phyloP scores from a whole-genome alignment of 2,113 vertebrate species.

The Kobus ellipsiprymnus region DNA sequence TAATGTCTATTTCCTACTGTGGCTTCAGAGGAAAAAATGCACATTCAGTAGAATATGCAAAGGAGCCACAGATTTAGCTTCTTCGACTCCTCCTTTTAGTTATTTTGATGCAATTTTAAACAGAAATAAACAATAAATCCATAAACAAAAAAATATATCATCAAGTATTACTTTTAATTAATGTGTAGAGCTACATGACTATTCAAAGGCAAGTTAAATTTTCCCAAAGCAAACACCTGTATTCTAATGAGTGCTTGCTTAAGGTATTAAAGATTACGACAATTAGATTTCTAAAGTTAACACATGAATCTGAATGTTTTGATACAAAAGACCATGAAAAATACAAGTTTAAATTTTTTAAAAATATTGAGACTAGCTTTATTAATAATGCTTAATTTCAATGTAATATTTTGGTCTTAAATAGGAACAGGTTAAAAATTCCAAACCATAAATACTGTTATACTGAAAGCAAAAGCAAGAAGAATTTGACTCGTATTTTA shows the following conservation, averaged over 20 bases:
- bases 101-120: slow-evolving; percentile 14
- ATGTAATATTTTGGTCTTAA: slow-evolving; percentile 37
- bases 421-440: not conserved
- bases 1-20: not conserved
- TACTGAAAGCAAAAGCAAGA: slow-evolving; percentile 19
- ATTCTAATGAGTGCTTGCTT: not conserved
- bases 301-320: not conserved
- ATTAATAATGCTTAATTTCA: not conserved
- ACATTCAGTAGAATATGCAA: not conserved
- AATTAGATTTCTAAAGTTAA: slow-evolving; percentile 18
- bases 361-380: slow-evolving; percentile 17
- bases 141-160: not conserved
- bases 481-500: not conserved
- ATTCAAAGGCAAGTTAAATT: not conserved
- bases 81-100: not conserved
- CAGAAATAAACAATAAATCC: slow-evolving; percentile 22
- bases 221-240: not conserved
- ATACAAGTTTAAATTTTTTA: not conserved
- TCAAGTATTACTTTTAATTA: slow-evolving; percentile 15
- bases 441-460: slow-evolving; percentile 12
- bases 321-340: slow-evolving; percentile 36
- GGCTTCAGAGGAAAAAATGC: not conserved
- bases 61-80: not conserved
- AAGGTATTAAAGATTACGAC: slow-evolving; percentile 13
- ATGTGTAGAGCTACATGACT: not conserved